Evolutionary conservation across 2,797 vertebrate species (phyloP).

Genomic region (Phylloscopus collybita): DNA sequence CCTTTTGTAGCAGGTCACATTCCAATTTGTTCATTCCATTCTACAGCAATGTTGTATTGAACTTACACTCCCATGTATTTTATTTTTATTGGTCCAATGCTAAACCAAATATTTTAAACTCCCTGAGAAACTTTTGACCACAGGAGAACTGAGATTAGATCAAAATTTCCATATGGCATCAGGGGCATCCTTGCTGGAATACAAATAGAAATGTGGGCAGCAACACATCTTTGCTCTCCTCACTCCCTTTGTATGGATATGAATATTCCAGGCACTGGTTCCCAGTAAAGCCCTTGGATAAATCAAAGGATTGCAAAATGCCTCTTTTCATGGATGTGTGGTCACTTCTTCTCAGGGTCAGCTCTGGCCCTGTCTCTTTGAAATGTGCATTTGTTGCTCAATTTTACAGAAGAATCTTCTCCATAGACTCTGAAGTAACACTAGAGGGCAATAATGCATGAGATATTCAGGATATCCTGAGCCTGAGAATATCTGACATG

Average conservation of each 20-base stretch:
- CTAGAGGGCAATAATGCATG: conserved; percentile 56
- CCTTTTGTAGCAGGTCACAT: background rate
- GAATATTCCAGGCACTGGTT: background rate
- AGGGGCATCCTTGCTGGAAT: background rate
- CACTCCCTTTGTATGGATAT: background rate
- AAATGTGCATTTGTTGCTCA: background rate
- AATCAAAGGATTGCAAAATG: background rate
- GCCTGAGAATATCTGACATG: background rate
- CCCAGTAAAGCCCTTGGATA: background rate
- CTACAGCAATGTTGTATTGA: background rate
- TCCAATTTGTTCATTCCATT: background rate
- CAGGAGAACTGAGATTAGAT: background rate
- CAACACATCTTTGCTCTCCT: background rate
- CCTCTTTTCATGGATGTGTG: background rate
- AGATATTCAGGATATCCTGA: background rate
- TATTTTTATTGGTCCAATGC: background rate
- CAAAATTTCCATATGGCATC: background rate
- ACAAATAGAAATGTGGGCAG: background rate
- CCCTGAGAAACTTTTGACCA: background rate
- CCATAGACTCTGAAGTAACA: background rate
- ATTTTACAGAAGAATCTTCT: background rate
- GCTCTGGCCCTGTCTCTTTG: background rate
- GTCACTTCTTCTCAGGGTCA: background rate
- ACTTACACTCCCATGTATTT: background rate
- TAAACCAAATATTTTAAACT: background rate